A percentile compares a stretch with the other conserved stretches of the same genome.
phyloP scores from a whole-genome alignment of 1,140 invertebrate genomes.

The Parasteatoda tepidariorum region DNA sequence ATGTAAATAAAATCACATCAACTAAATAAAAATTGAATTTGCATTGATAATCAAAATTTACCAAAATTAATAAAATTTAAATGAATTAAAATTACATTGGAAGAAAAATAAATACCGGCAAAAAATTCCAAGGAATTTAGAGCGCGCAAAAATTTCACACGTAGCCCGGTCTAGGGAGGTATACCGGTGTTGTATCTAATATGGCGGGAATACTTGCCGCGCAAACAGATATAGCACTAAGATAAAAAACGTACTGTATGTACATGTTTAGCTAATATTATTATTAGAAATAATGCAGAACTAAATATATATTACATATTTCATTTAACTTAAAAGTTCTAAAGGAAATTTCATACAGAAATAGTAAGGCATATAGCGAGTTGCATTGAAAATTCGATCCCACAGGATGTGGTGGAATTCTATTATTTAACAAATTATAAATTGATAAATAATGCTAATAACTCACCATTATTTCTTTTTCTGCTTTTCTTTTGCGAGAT shows the following conservation, averaged over 20 bases:
- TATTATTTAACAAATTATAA: background rate
- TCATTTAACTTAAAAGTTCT: too few species aligned
- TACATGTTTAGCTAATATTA: too few species aligned
- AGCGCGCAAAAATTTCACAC: constrained; percentile 43
- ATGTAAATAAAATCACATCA: too few species aligned
- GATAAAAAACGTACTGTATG: background rate
- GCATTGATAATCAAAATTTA: background rate
- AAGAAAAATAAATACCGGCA: background rate
- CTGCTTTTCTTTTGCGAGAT: constrained; percentile 34
- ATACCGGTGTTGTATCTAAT: constrained; percentile 3
- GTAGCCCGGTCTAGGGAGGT: constrained; percentile 5
- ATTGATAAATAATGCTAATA: too few species aligned
- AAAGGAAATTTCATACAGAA: too few species aligned
- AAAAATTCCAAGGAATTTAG: constrained; percentile 9
- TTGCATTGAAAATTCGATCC: too few species aligned
- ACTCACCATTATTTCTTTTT: constrained; percentile 32
- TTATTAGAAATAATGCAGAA: too few species aligned
- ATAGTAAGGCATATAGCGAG: too few species aligned
- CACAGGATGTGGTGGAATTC: constrained; percentile 28
- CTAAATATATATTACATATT: too few species aligned
- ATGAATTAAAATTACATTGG: background rate
- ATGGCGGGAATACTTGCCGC: constrained; percentile 51
- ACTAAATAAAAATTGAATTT: too few species aligned
- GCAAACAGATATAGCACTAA: constrained; percentile 7
- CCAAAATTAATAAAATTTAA: background rate